A percentile compares a stretch with the other conserved stretches of the same genome.
These are phyloP conservation scores for Ecliptopera silaceata DNA, from an alignment of 2,888 invertebrate species.

Conservation along the genomic window DNA sequence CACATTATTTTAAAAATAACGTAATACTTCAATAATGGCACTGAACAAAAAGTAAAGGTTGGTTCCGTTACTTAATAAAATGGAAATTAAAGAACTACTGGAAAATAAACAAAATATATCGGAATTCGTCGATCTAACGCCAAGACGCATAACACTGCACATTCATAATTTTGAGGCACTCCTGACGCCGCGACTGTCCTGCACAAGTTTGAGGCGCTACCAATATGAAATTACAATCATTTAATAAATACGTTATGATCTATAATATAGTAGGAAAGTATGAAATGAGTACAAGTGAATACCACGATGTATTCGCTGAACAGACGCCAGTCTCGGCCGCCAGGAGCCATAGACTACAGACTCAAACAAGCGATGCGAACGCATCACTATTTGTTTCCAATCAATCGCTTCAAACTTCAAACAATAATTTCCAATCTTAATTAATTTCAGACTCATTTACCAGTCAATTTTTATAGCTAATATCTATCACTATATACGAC, in stretches of 20 bases:
- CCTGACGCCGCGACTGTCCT: constrained; percentile 29
- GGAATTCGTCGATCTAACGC: constrained; percentile 58
- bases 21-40: constrained; percentile 80
- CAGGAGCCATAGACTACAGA: constrained; percentile 22
- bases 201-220: no score
- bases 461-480: constrained; percentile 58
- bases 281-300: constrained; percentile 2
- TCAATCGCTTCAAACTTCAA: constrained; percentile 53
- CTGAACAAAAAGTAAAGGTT: constrained; percentile 70
- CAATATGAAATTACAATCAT: background rate
- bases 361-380: constrained; percentile 16
- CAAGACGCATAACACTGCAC: constrained; percentile 66
- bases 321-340: background rate
- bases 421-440: constrained; percentile 68
- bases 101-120: constrained; percentile 49
- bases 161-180: constrained; percentile 37
- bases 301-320: background rate
- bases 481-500: constrained; percentile 62
- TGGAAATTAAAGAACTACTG: constrained; percentile 50
- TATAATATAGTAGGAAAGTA: constrained; percentile 3
- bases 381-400: constrained; percentile 19
- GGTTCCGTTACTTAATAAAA: constrained; percentile 56
- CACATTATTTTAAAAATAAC: constrained; percentile 78
- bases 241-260: constrained; percentile 10
- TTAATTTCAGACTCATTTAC: constrained; percentile 70